Evolutionary conservation across 2,888 invertebrate genomes (phyloP).

Genomic region (Helicoverpa assulta): DNA sequence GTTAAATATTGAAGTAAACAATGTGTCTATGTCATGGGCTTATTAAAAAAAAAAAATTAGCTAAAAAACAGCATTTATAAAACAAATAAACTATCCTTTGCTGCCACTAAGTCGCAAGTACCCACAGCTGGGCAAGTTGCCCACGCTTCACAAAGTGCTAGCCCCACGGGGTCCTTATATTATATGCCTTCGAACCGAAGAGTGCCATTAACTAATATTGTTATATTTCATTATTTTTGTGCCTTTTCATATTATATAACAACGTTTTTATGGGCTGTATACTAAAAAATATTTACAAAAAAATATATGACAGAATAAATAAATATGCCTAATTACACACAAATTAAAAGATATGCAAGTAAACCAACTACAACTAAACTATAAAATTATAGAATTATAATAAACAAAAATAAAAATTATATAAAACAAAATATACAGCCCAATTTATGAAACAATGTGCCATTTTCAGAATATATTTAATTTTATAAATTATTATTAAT

Average conservation of each 20-base stretch:
- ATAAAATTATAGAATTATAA: too few species aligned
- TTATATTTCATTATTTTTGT: slow-evolving; percentile 61
- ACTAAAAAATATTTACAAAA: not conserved
- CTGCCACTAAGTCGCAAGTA: slow-evolving; percentile 33
- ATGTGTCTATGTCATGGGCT: too few species aligned
- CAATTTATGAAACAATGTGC: slow-evolving; percentile 51
- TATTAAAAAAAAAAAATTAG: not conserved
- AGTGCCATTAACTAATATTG: slow-evolving; percentile 61
- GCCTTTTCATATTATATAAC: slow-evolving; percentile 57
- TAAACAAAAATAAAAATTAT: too few species aligned
- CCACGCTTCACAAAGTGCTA: slow-evolving; percentile 79
- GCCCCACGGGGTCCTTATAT: slow-evolving; percentile 73
- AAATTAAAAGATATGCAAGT: not conserved
- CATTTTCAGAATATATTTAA: slow-evolving; percentile 58
- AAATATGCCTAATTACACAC: not conserved
- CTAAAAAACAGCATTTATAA: not conserved
- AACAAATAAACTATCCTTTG: slow-evolving; percentile 1
- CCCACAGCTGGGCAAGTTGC: slow-evolving; percentile 38
- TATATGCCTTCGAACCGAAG: slow-evolving; percentile 66
- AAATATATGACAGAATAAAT: not conserved
- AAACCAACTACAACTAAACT: slow-evolving; percentile 13
- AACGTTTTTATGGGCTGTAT: slow-evolving; percentile 46
- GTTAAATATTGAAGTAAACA: too few species aligned
- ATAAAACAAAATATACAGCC: slow-evolving; percentile 45
- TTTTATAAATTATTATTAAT: slow-evolving; percentile 49